phyloP scores from a whole-genome alignment of 2,113 vertebrate species.

The Hiodon alosoides region DNA sequence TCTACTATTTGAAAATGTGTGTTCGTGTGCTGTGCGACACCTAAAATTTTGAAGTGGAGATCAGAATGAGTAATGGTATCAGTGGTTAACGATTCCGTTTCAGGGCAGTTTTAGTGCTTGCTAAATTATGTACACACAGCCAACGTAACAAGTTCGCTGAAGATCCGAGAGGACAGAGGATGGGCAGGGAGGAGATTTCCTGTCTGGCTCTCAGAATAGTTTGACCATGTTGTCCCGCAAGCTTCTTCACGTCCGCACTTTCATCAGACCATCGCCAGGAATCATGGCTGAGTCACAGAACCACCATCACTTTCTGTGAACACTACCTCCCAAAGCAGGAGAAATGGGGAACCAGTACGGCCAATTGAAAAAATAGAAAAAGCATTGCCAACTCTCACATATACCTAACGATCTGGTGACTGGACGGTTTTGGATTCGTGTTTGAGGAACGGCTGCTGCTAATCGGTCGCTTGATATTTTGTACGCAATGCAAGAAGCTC shows the following conservation, averaged over 20 bases:
- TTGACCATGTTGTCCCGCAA: not conserved
- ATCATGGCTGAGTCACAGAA: not conserved
- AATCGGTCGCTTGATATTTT: no score
- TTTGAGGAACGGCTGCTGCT: no score
- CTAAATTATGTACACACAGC: not conserved
- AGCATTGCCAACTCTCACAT: no score
- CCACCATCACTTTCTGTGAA: not conserved
- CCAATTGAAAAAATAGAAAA: no score
- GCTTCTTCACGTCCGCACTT: not conserved
- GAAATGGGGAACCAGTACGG: no score
- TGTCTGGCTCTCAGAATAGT: not conserved
- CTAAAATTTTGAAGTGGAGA: not conserved
- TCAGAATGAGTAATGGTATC: not conserved
- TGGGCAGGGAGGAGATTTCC: slow-evolving; percentile 1
- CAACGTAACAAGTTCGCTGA: not conserved
- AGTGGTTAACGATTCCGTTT: not conserved
- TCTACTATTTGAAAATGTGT: no score
- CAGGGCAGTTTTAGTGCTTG: no score
- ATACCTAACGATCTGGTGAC: no score
- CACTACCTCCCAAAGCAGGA: not conserved
- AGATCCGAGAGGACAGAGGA: not conserved
- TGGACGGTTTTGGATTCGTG: no score
- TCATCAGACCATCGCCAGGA: not conserved
- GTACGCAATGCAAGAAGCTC: no score
- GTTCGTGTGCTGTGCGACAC: no score